Base-by-base conservation (phyloP, 2,888 invertebrate species). In the Clistopyga incitator region DNA sequence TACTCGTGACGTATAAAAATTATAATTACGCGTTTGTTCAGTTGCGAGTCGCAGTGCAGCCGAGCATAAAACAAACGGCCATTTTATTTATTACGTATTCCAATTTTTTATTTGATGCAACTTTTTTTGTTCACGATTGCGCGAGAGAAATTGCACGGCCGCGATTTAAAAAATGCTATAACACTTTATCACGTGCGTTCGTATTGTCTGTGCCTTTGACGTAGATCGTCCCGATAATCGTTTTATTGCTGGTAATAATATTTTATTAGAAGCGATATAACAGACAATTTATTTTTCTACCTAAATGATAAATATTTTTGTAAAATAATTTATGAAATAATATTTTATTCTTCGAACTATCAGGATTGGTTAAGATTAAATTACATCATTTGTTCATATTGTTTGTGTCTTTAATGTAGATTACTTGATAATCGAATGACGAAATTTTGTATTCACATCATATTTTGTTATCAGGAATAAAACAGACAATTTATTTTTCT, bases 21-120 rank as follows among this genome's bases (percentile, higher is more conserved):
- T 45, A 45, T 52, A 67, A 67, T 50, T 42, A 25, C 38, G 38
- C 56, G 54, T 76, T 76, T 54, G 54, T 67, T 67, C 65, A 45
- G 65, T 13, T 52, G n/a, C 10, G 4, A 18, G 42, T 15, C 29
- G 47, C 18, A 34, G 20, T 74, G 47, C 18, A 6, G 47, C 23
- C 8, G 15, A 23, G 15, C 20, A 2, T 42, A 56, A 56, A 56
- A 18, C 71, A 42, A 56, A 56, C 45, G 25, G n/a, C 23, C 2
- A 20, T 15, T 20, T 38, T 52, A 18, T 15, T 34, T 20, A 54
- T 20, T 11, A 23, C 23, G 10, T 54, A 23, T 54, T 23, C 52
- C 52, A 20, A 11, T 54, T 20, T 11, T 10, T 1, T 1, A 20
- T 11, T 54, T 23, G 52, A 20, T 18, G 50, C 50, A 50, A 18